A percentile compares a stretch with the other conserved stretches of the same genome.
phyloP scores from a whole-genome alignment of 2,888 invertebrate species.

The Halocaridina rubra region DNA sequence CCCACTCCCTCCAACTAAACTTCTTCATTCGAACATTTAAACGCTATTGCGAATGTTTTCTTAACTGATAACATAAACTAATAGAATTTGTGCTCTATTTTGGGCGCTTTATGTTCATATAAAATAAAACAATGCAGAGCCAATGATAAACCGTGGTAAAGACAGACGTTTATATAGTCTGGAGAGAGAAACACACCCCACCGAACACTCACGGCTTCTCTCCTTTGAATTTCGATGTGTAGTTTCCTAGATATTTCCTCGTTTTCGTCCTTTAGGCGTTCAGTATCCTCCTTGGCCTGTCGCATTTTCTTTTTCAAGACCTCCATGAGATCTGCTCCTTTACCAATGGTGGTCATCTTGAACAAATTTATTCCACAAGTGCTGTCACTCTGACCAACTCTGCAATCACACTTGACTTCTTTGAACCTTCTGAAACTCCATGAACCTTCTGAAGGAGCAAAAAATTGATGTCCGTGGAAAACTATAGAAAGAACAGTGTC shows the following conservation, averaged over 20 bases:
- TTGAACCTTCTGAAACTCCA: not conserved
- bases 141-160: too few relatives aligned
- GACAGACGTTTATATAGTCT: too few relatives aligned
- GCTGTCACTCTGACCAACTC: conserved; percentile 35
- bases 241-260: conserved; percentile 59
- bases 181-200: not conserved
- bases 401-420: conserved; percentile 42
- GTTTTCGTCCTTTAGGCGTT: conserved; percentile 61
- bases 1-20: conserved; percentile 17
- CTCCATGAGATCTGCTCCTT: conserved; percentile 93
- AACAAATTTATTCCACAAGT: conserved; percentile 16
- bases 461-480: too few relatives aligned
- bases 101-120: too few relatives aligned
- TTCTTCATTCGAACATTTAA: too few relatives aligned
- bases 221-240: conserved; percentile 55
- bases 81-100: too few relatives aligned
- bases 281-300: conserved; percentile 91
- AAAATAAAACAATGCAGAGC: too few relatives aligned
- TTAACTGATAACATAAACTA: too few relatives aligned
- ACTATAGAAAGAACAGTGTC: too few relatives aligned
- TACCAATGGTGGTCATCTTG: conserved; percentile 62
- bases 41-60: too few relatives aligned
- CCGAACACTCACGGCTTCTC: conserved; percentile 59
- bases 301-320: conserved; percentile 99
- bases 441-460: too few relatives aligned